Evolutionary conservation across 2,113 vertebrate genomes (phyloP).

Genomic region (Colossoma macropomum): DNA sequence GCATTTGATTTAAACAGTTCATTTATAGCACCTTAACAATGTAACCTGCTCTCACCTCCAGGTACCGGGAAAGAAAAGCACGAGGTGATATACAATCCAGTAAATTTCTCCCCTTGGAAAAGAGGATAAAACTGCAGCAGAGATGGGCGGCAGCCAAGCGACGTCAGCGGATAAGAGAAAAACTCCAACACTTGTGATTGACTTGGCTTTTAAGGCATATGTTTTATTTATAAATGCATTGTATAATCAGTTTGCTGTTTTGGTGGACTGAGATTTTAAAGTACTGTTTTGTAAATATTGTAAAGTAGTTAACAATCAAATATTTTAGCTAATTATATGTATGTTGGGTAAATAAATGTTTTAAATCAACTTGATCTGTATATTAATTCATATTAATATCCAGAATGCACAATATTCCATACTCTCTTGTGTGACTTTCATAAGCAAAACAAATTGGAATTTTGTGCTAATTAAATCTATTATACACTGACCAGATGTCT

Average conservation of each 20-base stretch:
- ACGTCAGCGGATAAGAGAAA: conserved; percentile 3
- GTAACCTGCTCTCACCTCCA: neutral
- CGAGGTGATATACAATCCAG: conserved; percentile 22
- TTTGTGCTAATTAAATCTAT: too few species aligned
- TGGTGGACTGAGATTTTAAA: neutral
- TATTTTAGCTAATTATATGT: too few species aligned
- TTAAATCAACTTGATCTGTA: too few species aligned
- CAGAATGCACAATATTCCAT: too few species aligned
- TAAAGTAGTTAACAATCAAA: neutral
- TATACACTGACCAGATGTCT: too few species aligned
- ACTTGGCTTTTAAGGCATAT: neutral
- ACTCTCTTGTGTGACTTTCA: too few species aligned
- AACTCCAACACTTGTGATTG: neutral
- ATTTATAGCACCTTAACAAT: neutral
- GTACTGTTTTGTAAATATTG: neutral
- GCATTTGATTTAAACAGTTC: neutral
- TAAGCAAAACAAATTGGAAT: too few species aligned
- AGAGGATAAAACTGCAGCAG: conserved; percentile 40
- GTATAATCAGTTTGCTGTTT: neutral
- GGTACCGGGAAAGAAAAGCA: conserved; percentile 39
- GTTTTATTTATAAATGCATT: neutral
- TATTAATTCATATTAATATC: too few species aligned
- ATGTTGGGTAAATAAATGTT: too few species aligned
- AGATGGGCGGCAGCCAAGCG: conserved; percentile 26
- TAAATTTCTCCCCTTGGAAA: conserved; percentile 24